phyloP scores from a whole-genome alignment of 2,888 invertebrate genomes.

The Epsilonema sp. region DNA sequence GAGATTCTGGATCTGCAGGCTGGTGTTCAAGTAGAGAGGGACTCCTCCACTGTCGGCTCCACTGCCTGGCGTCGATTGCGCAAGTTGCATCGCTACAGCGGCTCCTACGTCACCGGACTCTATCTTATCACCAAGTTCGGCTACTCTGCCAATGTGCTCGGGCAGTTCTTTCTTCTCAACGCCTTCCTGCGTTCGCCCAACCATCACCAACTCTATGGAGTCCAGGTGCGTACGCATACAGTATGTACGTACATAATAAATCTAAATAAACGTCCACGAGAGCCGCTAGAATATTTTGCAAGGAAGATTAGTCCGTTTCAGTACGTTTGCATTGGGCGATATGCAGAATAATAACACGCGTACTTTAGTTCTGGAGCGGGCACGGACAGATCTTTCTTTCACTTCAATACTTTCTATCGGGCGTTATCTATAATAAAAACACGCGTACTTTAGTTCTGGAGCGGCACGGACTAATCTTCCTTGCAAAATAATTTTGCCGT shows the following conservation, averaged over 20 bases:
- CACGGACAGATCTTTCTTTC: no score
- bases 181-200: constrained; percentile 14
- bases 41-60: constrained; percentile 11
- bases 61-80: constrained; percentile 11
- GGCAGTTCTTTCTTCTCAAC: constrained; percentile 22
- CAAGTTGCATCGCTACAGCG: constrained; percentile 10
- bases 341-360: no score
- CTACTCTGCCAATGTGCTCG: constrained; percentile 20
- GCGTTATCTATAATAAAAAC: no score
- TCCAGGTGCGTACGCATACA: not conserved
- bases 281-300: no score
- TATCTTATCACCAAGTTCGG: constrained; percentile 8
- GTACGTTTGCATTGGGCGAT: no score
- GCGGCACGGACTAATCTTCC: no score
- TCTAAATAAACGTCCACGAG: no score
- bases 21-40: not conserved
- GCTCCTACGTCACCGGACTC: constrained; percentile 15
- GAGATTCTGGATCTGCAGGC: constrained; percentile 22
- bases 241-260: not conserved
- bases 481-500: no score
- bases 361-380: no score
- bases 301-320: no score
- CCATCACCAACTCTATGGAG: constrained; percentile 11
- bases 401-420: no score
- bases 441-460: no score